A percentile compares a stretch with the other conserved stretches of the same genome.
Evolutionary conservation across 2,797 vertebrate genomes (phyloP).

Genomic region (Avahi laniger): DNA sequence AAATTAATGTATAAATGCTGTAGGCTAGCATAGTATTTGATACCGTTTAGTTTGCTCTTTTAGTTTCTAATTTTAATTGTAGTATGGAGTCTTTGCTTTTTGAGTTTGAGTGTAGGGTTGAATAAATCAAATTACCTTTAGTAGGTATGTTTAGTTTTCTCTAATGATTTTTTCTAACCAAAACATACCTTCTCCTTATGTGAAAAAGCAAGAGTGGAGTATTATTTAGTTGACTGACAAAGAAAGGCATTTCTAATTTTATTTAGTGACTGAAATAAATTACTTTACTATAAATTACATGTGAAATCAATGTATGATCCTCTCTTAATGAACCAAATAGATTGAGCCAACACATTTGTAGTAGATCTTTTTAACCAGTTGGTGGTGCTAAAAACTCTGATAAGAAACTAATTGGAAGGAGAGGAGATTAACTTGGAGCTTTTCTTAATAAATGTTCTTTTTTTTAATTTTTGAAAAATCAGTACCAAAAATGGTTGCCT

Average conservation of each 20-base stretch:
- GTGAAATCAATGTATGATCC: conserved; percentile 45
- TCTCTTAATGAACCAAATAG: conserved; percentile 29
- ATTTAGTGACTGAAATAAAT: conserved; percentile 63
- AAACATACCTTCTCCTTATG: conserved; percentile 32
- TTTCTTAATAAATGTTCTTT: conserved; percentile 43
- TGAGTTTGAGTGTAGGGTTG: conserved; percentile 4
- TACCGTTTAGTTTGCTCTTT: neutral
- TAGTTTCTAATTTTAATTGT: conserved; percentile 26
- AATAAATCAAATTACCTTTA: conserved; percentile 58
- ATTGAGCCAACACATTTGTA: neutral
- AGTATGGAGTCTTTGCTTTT: conserved; percentile 11
- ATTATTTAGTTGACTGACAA: conserved; percentile 61
- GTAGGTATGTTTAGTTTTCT: conserved; percentile 37
- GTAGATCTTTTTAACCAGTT: conserved; percentile 58
- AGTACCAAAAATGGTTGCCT: neutral
- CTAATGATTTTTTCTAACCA: conserved; percentile 40
- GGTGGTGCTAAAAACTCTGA: conserved; percentile 72
- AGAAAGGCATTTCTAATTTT: conserved; percentile 62
- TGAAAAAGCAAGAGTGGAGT: conserved; percentile 32
- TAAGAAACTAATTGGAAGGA: conserved; percentile 43
- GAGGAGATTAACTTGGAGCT: neutral
- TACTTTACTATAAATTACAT: conserved; percentile 51
- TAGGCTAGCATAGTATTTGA: neutral
- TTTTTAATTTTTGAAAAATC: conserved; percentile 58
- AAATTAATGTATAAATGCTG: neutral